Conservation (phyloP, 2,888 invertebrate species). For the Arrhopalites spinosus region DNA sequence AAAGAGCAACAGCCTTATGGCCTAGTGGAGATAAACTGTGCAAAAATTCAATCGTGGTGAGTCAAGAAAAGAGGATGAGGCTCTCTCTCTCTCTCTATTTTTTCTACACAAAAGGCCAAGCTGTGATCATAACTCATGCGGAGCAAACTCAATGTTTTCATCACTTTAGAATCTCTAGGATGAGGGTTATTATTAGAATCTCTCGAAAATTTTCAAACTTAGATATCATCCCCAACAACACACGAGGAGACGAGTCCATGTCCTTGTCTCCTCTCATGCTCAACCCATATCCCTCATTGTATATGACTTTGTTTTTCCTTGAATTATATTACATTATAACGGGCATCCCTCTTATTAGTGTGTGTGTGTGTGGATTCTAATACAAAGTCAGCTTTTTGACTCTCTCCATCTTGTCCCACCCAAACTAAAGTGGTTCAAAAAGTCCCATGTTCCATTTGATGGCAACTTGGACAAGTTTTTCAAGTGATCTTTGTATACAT, state of each 20-base stretch:
- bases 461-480: constrained; percentile 9
- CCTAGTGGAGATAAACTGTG: no score
- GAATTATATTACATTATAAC: no score
- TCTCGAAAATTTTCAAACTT: constrained; percentile 25
- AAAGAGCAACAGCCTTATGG: no score
- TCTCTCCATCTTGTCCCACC: background rate
- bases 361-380: background rate
- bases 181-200: constrained; percentile 33
- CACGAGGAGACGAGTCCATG: background rate
- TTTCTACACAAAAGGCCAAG: background rate
- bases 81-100: no score
- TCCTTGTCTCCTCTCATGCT: background rate
- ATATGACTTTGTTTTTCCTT: background rate
- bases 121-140: constrained; percentile 32
- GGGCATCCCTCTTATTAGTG: background rate
- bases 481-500: background rate
- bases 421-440: no score
- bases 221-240: background rate
- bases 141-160: constrained; percentile 30
- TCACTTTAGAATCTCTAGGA: constrained; percentile 19
- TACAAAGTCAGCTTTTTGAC: background rate
- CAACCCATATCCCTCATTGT: background rate
- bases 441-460: background rate
- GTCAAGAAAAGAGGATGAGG: no score
- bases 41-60: no score